Conservation (phyloP, 2,797 vertebrate genomes). For the Dendrocincla fuliginosa region DNA sequence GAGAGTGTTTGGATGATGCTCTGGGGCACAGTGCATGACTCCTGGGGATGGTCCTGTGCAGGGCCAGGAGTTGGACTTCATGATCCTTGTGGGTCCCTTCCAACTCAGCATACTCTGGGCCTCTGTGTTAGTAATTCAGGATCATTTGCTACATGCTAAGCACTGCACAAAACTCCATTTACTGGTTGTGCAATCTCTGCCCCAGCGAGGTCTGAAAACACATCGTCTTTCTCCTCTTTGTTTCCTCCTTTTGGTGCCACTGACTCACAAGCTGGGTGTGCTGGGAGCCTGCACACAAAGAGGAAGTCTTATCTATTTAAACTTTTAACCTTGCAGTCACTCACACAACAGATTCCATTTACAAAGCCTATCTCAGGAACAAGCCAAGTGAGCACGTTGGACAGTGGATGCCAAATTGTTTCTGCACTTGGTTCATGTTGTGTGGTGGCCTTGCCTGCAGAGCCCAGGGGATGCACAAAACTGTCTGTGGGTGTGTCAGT, state of each 20-base stretch:
- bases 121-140: neutral
- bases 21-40: neutral
- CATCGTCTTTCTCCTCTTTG: neutral
- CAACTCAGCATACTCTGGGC: neutral
- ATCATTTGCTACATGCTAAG: neutral
- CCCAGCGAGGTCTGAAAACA: neutral
- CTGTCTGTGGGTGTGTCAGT: neutral
- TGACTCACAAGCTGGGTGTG: constrained; percentile 57
- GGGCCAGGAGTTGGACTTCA: neutral
- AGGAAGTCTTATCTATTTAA: constrained; percentile 48
- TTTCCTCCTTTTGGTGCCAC: constrained; percentile 20
- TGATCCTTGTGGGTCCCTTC: neutral
- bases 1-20: neutral
- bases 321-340: constrained; percentile 49
- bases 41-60: neutral
- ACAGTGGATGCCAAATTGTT: neutral
- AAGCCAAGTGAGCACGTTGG: fast-evolving
- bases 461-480: neutral
- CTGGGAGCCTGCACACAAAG: constrained; percentile 25
- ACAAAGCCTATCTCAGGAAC: neutral
- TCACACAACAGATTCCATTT: neutral
- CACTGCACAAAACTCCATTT: neutral
- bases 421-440: fast-evolving
- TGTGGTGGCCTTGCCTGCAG: neutral
- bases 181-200: neutral